Conservation (phyloP, 1,140 invertebrate genomes). For the Bacillus rossius region DNA sequence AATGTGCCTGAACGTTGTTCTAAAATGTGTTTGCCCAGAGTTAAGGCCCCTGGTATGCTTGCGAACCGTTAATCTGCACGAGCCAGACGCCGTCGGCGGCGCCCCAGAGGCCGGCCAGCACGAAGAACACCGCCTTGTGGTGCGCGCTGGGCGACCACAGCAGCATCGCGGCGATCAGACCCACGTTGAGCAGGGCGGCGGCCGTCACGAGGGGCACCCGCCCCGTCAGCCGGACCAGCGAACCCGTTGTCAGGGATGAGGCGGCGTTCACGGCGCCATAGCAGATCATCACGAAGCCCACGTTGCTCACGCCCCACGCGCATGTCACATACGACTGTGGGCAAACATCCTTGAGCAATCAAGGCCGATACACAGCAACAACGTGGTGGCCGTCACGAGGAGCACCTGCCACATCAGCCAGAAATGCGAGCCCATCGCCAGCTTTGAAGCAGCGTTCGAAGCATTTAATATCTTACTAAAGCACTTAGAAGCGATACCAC, state of each 20-base stretch:
- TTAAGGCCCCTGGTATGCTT: too few relatives aligned
- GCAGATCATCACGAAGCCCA: conserved; percentile 90
- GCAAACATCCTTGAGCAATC: background rate
- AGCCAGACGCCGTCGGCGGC: conserved; percentile 89
- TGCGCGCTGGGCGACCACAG: conserved; percentile 69
- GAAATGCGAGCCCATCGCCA: too few relatives aligned
- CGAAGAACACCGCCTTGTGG: conserved; percentile 66
- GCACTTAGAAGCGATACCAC: too few relatives aligned
- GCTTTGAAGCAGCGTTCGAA: too few relatives aligned
- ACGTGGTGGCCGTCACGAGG: too few relatives aligned
- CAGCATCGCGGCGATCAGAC: conserved; percentile 57
- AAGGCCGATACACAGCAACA: too few relatives aligned
- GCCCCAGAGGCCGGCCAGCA: conserved; percentile 85
- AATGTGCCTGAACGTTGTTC: too few relatives aligned
- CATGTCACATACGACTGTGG: conserved; percentile 84
- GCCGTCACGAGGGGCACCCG: conserved; percentile 3
- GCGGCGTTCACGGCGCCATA: conserved; percentile 81
- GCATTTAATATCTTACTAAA: too few relatives aligned
- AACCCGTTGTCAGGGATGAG: conserved; percentile 71
- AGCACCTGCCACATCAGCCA: too few relatives aligned
- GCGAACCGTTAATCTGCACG: conserved; percentile 92
- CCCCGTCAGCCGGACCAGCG: conserved; percentile 59
- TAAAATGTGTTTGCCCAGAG: too few relatives aligned
- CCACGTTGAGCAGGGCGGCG: conserved; percentile 42
- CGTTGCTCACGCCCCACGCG: conserved; percentile 80